Evolutionary conservation across 1,140 invertebrate species (phyloP), one percentile per base, ranked within the genome.

Genomic region (Tribolium castaneum): DNA sequence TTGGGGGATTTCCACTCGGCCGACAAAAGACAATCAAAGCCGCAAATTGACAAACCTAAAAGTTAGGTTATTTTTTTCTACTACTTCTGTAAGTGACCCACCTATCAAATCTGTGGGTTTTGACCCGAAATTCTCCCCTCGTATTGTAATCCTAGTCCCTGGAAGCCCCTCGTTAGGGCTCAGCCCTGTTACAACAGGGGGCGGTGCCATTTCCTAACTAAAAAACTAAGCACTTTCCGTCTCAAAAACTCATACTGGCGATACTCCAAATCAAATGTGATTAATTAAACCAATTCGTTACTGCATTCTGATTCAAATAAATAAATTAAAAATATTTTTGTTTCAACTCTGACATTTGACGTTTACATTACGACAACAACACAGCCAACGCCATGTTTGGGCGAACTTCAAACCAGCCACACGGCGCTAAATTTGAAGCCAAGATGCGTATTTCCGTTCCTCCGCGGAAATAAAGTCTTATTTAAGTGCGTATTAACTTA

Each of bases 101-200:
- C 96, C 94, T 82, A 96, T 92, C 35, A 99, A 87, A 90, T 99
- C 98, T 56, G 92, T 92, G 3, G 92, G 91, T 84, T 92, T 93
- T 50, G 87, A 91, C 12, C 98, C 98, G 13, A 99, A 89, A 89
- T 98, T 95, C 90, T 99, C 98, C 78, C 98, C 98, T 81, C 98
- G 90, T 80, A 99, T 96, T 3, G 94, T 99, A 0, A 99, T 94
- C 84, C 95, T 92, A 4, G 98, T 99, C 7, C 98, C 98, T 10
- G 98, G 97, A 22, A 96, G 96, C 3, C 98, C 98, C 90, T 99
- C 98, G 84, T 99, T 99, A 0, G 98, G 98, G 1, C 98, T 99
- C 74, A 99, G 92, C 6, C 98, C 98, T 19, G 98, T 99, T 3
- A 99, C 98, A 70, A 96, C 91, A 9, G 95, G 95, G 76, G 94